Base-by-base conservation (phyloP, 2,888 invertebrate species). In the Athalia circularis region DNA sequence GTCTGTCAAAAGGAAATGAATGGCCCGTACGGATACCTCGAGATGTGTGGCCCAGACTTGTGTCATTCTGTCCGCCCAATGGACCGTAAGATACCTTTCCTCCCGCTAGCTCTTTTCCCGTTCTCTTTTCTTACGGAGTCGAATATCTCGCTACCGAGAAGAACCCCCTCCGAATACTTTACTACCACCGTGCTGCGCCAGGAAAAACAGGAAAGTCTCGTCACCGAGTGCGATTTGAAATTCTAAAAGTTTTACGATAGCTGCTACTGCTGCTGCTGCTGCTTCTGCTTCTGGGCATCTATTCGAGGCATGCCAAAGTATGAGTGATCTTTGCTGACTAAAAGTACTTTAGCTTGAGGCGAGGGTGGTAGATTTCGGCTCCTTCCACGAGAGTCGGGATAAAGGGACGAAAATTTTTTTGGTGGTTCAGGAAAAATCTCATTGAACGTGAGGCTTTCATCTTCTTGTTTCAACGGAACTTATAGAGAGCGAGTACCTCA, bases 11-110 rank as follows among this genome's bases (percentile, higher is more conserved):
- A 50, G 77, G 83, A 83, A 87, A 88, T 84, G 87, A 88, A 88
- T 87, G 87, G 86, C 84, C 83, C 79, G 80, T 80, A 43, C 59
- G 80, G 81, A 83, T 82, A 80, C 82, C 81, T 84, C 81, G 79
- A 62, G 80, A 80, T 54, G 77, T 62, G 75, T 77, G 79, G 85
- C 86, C 85, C 78, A 29, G 85, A 86, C 87, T 86, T 88, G 87
- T 87, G 87, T 88, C 87, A 88, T 88, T 83, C 88, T 86, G 86
- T 87, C 88, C 83, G 83, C 80, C 84, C 88, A 88, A 88, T 89
- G 88, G 87, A 87, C 88, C 86, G 88, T 87, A 87, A 88, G 88
- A 87, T 86, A 85, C 84, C 80, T 75, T 75, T 75, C 75, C 75
- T 50, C 75, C 64, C 62, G 48, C 45, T 64, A 61, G 15, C 62